These are phyloP conservation scores for Epinotia nisella DNA, from an alignment of 2,888 invertebrate species.

Conservation along the genomic window DNA sequence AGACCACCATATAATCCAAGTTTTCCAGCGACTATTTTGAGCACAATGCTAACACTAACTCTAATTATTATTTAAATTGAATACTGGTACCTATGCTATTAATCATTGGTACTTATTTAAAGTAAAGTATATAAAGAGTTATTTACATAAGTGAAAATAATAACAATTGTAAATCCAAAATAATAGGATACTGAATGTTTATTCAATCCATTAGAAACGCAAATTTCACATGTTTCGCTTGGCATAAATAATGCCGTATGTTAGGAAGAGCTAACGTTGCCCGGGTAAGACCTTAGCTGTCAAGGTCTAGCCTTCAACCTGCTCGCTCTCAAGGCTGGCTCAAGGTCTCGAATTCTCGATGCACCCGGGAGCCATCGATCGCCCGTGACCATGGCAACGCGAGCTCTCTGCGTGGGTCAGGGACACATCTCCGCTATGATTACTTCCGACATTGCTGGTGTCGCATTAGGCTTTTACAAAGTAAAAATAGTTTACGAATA, in stretches of 20 bases:
- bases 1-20: too few relatives aligned
- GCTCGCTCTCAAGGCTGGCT: constrained; percentile 34
- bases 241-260: neutral
- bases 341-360: constrained; percentile 40
- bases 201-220: too few relatives aligned
- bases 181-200: too few relatives aligned
- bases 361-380: constrained; percentile 65
- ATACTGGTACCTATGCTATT: too few relatives aligned
- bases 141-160: too few relatives aligned
- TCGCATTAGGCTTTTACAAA: neutral
- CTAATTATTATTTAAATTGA: too few relatives aligned
- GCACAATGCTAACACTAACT: too few relatives aligned
- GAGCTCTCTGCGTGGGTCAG: constrained; percentile 74
- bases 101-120: too few relatives aligned
- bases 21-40: too few relatives aligned
- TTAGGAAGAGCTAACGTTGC: constrained; percentile 3
- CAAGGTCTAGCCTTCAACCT: constrained; percentile 33
- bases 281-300: constrained; percentile 36
- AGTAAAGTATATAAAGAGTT: too few relatives aligned
- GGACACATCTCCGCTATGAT: constrained; percentile 58
- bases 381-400: constrained; percentile 81
- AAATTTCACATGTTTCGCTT: neutral
- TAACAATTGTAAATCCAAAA: too few relatives aligned
- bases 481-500: neutral
- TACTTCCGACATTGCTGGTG: constrained; percentile 29